These are phyloP conservation scores for Laticauda laticaudata DNA, from an alignment of 2,113 vertebrate species.

Conservation along the genomic window DNA sequence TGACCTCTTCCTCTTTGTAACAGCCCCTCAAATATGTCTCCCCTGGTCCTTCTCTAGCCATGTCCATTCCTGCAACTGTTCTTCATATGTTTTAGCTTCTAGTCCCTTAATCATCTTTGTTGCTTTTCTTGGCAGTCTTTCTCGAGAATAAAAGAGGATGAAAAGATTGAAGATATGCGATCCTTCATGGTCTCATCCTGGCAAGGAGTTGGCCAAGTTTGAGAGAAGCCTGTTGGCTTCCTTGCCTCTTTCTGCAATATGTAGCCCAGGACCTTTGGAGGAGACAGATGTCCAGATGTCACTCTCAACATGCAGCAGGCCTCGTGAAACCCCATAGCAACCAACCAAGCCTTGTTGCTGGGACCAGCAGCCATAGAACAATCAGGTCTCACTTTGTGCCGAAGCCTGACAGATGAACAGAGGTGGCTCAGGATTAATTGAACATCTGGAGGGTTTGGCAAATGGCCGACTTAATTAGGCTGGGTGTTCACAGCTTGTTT, in stretches of 20 bases:
- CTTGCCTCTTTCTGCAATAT: not conserved
- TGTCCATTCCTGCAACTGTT: too few relatives aligned
- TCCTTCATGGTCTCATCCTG: not conserved
- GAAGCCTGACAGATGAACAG: constrained; percentile 35
- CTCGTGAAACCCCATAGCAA: not conserved
- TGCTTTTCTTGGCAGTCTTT: too few relatives aligned
- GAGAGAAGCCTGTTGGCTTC: not conserved
- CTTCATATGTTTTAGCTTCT: too few relatives aligned
- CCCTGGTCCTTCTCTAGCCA: too few relatives aligned
- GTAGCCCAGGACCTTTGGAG: not conserved
- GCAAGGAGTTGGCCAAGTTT: too few relatives aligned
- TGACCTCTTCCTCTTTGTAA: too few relatives aligned
- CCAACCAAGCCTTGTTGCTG: not conserved
- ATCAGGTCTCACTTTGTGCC: not conserved
- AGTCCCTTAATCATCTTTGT: too few relatives aligned
- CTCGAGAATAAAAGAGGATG: too few relatives aligned
- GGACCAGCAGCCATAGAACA: fast-evolving
- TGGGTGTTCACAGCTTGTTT: constrained; percentile 5
- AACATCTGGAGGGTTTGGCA: constrained; percentile 55
- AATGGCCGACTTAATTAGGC: constrained; percentile 44
- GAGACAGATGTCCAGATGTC: not conserved
- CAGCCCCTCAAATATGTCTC: too few relatives aligned
- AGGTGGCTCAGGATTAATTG: constrained; percentile 48
- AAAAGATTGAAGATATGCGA: not conserved
- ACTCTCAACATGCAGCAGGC: not conserved